Evolutionary conservation across 2,797 vertebrate species (phyloP), one percentile per base, ranked within the genome.

Genomic region (Tauraco hartlaubi): DNA sequence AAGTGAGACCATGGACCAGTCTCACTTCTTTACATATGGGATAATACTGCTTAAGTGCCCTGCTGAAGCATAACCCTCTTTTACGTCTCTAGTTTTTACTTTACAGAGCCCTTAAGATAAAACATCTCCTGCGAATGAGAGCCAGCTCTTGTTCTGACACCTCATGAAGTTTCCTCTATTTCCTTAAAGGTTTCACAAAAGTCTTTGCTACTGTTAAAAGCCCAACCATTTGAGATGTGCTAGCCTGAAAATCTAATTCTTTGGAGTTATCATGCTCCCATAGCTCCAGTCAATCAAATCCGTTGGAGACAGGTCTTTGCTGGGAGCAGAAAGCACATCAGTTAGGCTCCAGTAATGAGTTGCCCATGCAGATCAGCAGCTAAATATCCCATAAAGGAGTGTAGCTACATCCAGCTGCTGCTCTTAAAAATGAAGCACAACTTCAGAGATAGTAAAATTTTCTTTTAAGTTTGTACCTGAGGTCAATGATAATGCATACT

Each of bases 131-230:
- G 14, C 2, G 12, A 88, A 80, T 46, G 76, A 84, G 22, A 94
- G 43, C 39, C 73, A 88, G 12, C 12, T 76, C 51, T 66, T 78
- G 29, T 68, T 93, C 85, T 73, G 54, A 93, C 84, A 96, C 71
- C 51, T 95, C 61, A 29, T 94, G 79, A 94, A 91, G 54, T 75
- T 92, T 68, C 78, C 49, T 46, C 29, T 54, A 2, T 43, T 91
- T 93, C 64, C 72, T 91, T 90, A 80, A 80, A 66, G 17, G 43
- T 68, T 92, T 93, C 58, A 55, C 68, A 64, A 37, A 82, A 90
- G 21, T 29, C 35, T 55, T 68, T 90, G 26, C 66, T 77, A 25
- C 82, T 59, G 31, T 55, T 91, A 88, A 75, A 92, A 83, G 5
- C 11, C 31, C 18, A 51, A 22, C 3, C 25, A 66, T 43, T 43